These are phyloP conservation scores for Drosophila mettleri DNA, from an alignment of 2,888 invertebrate genomes.

Conservation along the genomic window DNA sequence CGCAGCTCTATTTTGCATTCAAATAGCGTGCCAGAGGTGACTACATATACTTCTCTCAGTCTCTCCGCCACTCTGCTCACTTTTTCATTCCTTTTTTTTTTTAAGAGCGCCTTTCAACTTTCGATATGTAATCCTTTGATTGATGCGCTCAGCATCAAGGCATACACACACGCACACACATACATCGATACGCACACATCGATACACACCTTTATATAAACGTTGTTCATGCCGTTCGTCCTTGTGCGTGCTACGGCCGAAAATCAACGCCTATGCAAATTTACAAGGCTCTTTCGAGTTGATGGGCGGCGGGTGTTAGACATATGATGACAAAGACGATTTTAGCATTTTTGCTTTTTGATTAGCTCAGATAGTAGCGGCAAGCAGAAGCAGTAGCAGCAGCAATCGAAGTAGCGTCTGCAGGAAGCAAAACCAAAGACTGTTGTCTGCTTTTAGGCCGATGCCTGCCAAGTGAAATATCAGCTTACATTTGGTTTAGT, in stretches of 20 bases:
- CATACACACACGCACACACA: constrained; percentile 21
- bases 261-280: constrained; percentile 79
- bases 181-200: too few relatives aligned
- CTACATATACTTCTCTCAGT: too few relatives aligned
- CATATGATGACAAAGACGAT: constrained; percentile 79
- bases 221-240: constrained; percentile 33
- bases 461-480: constrained; percentile 42
- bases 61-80: background rate
- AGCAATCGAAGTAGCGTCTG: constrained; percentile 9
- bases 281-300: constrained; percentile 33
- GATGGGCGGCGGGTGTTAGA: constrained; percentile 47
- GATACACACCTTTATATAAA: constrained; percentile 22
- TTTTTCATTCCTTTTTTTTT: constrained; percentile 38
- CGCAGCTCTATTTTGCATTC: constrained; percentile 68
- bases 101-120: constrained; percentile 71
- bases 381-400: constrained; percentile 1
- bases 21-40: constrained; percentile 60
- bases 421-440: constrained; percentile 11
- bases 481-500: constrained; percentile 60
- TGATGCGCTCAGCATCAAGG: constrained; percentile 69
- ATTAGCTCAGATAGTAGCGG: constrained; percentile 57
- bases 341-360: constrained; percentile 77
- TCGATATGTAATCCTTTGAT: constrained; percentile 81
- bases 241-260: constrained; percentile 43
- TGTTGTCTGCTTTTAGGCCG: constrained; percentile 32